Base-by-base conservation (phyloP, 2,113 vertebrate genomes). In the Furnarius figulus region DNA sequence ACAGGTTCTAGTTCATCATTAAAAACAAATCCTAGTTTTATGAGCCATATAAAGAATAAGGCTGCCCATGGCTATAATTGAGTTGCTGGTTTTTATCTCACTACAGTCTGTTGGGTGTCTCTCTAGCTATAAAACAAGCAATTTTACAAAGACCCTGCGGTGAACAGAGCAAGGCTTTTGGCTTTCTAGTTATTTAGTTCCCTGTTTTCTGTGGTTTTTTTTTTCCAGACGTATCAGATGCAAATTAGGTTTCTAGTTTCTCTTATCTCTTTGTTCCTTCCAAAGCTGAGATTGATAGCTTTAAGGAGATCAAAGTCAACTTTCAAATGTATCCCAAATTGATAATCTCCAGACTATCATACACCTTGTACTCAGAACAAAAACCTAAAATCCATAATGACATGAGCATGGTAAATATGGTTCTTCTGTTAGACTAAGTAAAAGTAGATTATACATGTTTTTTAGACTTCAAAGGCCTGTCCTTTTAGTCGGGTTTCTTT, bases 211-310 rank as follows among this genome's bases (percentile, higher is more conserved):
- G 52, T 68, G 50, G 4, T 49, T 94, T 93, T 94, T 93, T 82
- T 84, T 87, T 92, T 73, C 73, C 83, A 96, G 88, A 92, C 91
- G 82, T 96, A 97, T 94, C 70, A 83, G 93, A 97, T 97, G 93
- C 94, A 97, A 98, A 97, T 98, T 96, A 97, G 65, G 30, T 90
- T 97, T 93, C 83, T 90, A 79, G 68, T 94, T 95, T 95, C 89
- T 95, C 97, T 97, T 96, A 97, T 97, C 95, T 95, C 95, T 98
- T 97, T 97, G 95, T 95, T 97, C 90, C 85, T 96, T 95, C 91
- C 80, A 72, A 96, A 91, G 86, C 93, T 67, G 94, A 96, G 87
- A 96, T 93, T 97, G 96, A 96, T 97, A 97, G 92, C 81, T 97
- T 96, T 95, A 93, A 89, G 93, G 65, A 97, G 95, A 97, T 98